Evolutionary conservation across 2,888 invertebrate species (phyloP).

Genomic region (Exephanes ischioxanthus): DNA sequence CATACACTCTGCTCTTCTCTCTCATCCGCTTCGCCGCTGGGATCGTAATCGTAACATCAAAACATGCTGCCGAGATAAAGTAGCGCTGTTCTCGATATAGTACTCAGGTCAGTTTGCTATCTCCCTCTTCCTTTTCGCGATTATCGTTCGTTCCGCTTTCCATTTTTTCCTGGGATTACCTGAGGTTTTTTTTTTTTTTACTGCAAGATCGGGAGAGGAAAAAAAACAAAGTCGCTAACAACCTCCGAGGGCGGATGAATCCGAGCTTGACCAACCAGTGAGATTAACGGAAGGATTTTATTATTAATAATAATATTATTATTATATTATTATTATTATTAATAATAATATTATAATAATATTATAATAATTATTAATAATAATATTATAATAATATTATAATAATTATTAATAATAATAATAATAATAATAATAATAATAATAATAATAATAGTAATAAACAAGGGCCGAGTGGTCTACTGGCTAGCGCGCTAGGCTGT

Average conservation of each 20-base stretch:
- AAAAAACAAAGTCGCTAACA: not conserved
- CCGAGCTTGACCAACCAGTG: not conserved
- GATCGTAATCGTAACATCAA: constrained; percentile 51
- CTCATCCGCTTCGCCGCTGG: not conserved
- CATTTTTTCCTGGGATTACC: not conserved
- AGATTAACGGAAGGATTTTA: not conserved
- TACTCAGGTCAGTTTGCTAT: not conserved
- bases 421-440: too few relatives aligned
- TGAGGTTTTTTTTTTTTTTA: not conserved
- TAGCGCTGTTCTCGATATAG: constrained; percentile 3
- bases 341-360: not conserved
- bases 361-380: not conserved
- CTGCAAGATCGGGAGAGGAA: constrained; percentile 5
- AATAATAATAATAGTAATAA: constrained; percentile 16
- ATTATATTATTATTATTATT: not conserved
- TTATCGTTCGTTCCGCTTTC: not conserved
- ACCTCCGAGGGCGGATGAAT: not conserved
- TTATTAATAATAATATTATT: constrained; percentile 22
- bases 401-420: too few relatives aligned
- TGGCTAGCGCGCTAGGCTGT: too few relatives aligned
- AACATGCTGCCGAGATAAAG: constrained; percentile 40
- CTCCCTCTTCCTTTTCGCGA: not conserved
- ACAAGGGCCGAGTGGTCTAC: too few relatives aligned
- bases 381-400: too few relatives aligned
- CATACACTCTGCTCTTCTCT: not conserved